Evolutionary conservation across 2,888 invertebrate genomes (phyloP), one percentile per base, ranked within the genome.

Genomic region (Asteroscopus sphinx): DNA sequence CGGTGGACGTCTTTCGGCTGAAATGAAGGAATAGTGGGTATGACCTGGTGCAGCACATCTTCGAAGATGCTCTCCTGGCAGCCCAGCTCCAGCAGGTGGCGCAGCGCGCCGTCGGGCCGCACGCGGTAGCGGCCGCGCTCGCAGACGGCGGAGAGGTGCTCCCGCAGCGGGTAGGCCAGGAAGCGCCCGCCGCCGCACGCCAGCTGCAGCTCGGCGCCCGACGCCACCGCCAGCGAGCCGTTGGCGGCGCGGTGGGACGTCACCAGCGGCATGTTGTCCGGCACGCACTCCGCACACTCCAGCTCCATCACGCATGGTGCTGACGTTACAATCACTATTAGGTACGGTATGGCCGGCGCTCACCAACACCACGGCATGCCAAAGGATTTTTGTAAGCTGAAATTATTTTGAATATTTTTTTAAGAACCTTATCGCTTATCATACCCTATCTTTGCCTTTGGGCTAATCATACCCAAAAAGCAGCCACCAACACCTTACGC

Each of bases 231-330:
- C 64, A 93, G 64, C 26, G 67, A 25, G 54, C 86, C 83, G 68
- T 73, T 69, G 54, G 48, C 65, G 33, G 86, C 89, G 62, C 78
- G 76, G 78, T 87, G 90, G 3, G 91, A 87, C 77, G 83, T 80
- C 85, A 94, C 89, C 75, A 88, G 73, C 71, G 94, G 92, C 89
- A 92, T 88, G 87, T 91, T 80, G 65, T 93, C 94, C 37, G 94
- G 94, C 54, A 92, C 45, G 80, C 94, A 94, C 80, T 93, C 93
- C 51, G 75, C 76, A 63, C 94, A 94, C 46, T 82, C 79, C 73
- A 94, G 76, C 51, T 94, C 92, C 67, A 94, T 86, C 44, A 82
- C 76, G 79, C 94, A 94, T 42, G 77, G 73, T 51, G 82, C 86
- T 84, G 71, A 26, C 28, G 13, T 11, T 2, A 17, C 36, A 9